Base-by-base conservation (phyloP, 2,888 invertebrate species). In the Patella ulyssiponensis region DNA sequence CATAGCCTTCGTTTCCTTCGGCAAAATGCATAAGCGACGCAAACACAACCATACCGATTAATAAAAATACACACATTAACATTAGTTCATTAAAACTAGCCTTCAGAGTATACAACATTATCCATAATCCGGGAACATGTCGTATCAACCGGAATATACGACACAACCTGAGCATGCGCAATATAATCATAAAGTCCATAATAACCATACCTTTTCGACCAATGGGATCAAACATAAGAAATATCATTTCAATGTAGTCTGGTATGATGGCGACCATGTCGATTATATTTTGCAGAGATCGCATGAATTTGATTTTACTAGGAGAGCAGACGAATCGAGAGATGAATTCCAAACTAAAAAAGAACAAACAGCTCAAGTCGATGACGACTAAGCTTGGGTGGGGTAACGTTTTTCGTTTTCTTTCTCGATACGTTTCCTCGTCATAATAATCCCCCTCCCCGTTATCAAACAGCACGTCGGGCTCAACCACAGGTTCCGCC, bases 1-100 rank as follows among this genome's bases (percentile, higher is more conserved):
- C 86, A 77, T 89, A 90, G 27, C 83, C 85, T 75, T 86, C 82
- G 44, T 85, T 82, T 14, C 84, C 85, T 75, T 91, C 90, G 1
- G 88, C 90, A 75, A 89, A 90, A 82, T 89, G 91, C 53, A 91
- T 87, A 54, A 91, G 82, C 5, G 90, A 88, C 23, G 90, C 88
- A 80, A 91, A 91, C 58, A 91, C 87, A 17, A 91, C 87, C 89
- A 90, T 91, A 1, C 90, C 90, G 73, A 91, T 89, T 51, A 90
- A 79, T 23, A 91, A 81, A 77, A 91, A 89, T 9, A 90, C 89
- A 75, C 87, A 87, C 87, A 90, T 90, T 15, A 91, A 83, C 79
- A 90, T 82, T 15, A 91, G 83, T 80, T 91, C 91, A 80, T 90
- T 90, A 73, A 88, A 88, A 78, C 90, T 89, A 52, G 90, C 90